Evolutionary conservation across 2,113 vertebrate genomes (phyloP), one percentile per base, ranked within the genome.

Genomic region (Casuarius casuarius): DNA sequence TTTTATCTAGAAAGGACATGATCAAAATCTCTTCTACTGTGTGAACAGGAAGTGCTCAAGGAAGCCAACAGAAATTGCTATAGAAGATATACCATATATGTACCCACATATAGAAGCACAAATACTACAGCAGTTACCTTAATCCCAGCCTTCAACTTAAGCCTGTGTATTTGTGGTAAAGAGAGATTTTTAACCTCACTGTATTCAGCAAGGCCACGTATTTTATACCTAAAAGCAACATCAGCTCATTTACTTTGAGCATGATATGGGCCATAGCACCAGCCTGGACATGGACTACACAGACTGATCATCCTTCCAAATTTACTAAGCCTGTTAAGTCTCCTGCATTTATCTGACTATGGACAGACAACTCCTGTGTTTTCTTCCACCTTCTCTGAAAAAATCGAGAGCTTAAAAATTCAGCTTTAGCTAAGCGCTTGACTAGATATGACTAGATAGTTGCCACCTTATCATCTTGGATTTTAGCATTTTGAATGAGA

Each of bases 1-100:
- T 70, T 42, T 35, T 38, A 75, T 28, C 8, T 59, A 22, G 42
- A 67, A 89, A 76, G 19, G 15, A 10, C 28, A 67, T 0, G 0
- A 38, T 18, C 48, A 56, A 68, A 10, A 9, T 49, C 62, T 73
- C 58, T 6, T 58, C 40, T 70, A 25, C 10, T 70, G 52, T 33
- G 9, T 40, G 42, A 79, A 84, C 42, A 75, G 5, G 2, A 82
- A 17, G 8, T 7, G 14, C 56, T 82, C 66, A 65, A 40, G 14
- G 33, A 80, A 83, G 22, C n/a, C 56, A 82, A 21, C 13, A 72
- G 19, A 68, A 85, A 40, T 5, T 49, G 33, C 28, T 52, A 10
- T 10, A 67, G 67, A 54, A 48, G 5, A 81, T 35, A 84, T 5
- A 42, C 4, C 10, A 18, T 25, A 25, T 7, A n/a, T 10, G 67